Percentiles rank a stretch among this genome's conserved stretches.
Conservation (phyloP, 2,797 vertebrate genomes). For the Gymnopithys bicolor region DNA sequence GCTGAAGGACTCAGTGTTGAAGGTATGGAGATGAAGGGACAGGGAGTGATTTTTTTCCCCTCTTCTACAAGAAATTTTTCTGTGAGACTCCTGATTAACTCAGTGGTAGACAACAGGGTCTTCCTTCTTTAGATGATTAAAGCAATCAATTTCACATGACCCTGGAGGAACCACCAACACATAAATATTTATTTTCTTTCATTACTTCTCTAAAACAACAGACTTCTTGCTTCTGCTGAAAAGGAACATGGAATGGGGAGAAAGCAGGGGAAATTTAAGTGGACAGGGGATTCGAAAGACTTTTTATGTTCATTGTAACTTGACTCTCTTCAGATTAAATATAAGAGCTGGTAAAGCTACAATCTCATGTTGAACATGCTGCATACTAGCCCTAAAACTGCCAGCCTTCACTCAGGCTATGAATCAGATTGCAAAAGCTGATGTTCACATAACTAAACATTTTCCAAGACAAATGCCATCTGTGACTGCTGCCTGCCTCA, state of each 20-base stretch:
- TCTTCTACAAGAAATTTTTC: background rate
- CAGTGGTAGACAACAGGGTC: background rate
- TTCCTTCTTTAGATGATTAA: background rate
- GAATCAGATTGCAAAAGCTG: background rate
- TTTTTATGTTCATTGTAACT: background rate
- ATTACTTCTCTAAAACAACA: background rate
- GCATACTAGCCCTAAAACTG: background rate
- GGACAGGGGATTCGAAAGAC: background rate
- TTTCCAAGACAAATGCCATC: background rate
- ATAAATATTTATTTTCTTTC: background rate
- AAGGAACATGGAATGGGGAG: background rate
- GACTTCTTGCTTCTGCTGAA: background rate
- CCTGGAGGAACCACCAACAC: background rate
- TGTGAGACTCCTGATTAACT: background rate
- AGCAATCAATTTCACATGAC: background rate
- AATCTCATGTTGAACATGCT: background rate
- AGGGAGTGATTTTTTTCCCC: accelerated
- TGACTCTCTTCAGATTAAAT: background rate
- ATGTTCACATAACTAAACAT: background rate
- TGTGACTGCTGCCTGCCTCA: background rate
- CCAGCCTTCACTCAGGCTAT: background rate
- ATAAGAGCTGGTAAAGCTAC: background rate
- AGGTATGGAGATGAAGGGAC: background rate
- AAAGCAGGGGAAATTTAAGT: background rate
- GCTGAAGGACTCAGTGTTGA: background rate